Percentiles rank a stretch among this genome's conserved stretches.
These are phyloP conservation scores for Hydrolagus colliei DNA, from an alignment of 2,797 vertebrate genomes.

Conservation along the genomic window DNA sequence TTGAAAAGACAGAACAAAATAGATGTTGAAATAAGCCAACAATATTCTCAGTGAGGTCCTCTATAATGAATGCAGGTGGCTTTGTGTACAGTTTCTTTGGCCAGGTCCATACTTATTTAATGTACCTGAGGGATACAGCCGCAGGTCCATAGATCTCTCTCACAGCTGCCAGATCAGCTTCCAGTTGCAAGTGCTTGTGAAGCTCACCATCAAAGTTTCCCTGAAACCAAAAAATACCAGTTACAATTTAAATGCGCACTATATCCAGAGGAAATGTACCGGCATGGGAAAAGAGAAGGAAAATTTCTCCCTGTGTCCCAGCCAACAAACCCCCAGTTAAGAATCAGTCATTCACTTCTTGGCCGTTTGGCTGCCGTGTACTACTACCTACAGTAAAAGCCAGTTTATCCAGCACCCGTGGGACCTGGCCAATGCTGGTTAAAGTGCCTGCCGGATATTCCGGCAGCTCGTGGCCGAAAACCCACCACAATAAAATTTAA, in stretches of 20 bases:
- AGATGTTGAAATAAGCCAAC: not conserved
- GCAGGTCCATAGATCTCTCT: constrained; percentile 74
- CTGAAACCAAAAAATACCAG: constrained; percentile 42
- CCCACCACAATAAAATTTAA: too few relatives aligned
- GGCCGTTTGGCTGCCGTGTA: too few relatives aligned
- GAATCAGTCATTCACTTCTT: too few relatives aligned
- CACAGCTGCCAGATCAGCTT: constrained; percentile 74
- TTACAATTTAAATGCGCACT: not conserved
- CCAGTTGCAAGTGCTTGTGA: constrained; percentile 76
- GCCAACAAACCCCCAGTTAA: too few relatives aligned
- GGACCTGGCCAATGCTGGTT: too few relatives aligned
- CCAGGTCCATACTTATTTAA: not conserved
- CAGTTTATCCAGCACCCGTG: too few relatives aligned
- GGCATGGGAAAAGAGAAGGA: not conserved
- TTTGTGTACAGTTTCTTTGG: not conserved
- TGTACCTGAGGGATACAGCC: constrained; percentile 82
- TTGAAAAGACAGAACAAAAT: not conserved
- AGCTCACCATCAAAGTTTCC: constrained; percentile 79
- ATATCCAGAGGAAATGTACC: not conserved
- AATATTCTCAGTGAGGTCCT: not conserved
- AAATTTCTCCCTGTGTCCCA: too few relatives aligned
- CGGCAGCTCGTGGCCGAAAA: too few relatives aligned
- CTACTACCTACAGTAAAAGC: too few relatives aligned
- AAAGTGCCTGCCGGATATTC: too few relatives aligned
- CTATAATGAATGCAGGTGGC: too few relatives aligned